These are phyloP conservation scores for Chiroxiphia lanceolata DNA, from an alignment of 2,797 vertebrate species.

Conservation along the genomic window DNA sequence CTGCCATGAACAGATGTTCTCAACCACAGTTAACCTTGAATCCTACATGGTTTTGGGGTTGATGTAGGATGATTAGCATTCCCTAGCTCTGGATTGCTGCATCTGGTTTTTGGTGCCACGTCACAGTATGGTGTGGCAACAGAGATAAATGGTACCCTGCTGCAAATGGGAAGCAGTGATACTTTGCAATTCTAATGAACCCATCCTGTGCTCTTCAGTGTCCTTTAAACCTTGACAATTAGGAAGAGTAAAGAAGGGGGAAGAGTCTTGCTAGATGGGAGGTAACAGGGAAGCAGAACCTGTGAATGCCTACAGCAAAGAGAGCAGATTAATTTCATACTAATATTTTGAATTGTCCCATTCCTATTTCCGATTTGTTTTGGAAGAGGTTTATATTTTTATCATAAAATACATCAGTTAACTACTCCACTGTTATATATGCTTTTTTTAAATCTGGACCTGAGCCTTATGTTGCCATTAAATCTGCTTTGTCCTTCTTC, in stretches of 20 bases:
- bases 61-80: conserved; percentile 18
- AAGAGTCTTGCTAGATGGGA: background rate
- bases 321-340: background rate
- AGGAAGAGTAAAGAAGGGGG: background rate
- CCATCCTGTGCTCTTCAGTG: conserved; percentile 15
- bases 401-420: background rate
- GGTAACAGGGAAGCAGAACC: background rate
- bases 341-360: background rate
- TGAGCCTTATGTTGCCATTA: background rate
- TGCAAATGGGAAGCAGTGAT: background rate
- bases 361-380: background rate
- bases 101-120: conserved; percentile 4
- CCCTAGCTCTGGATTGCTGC: background rate
- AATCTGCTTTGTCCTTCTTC: background rate
- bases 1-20: background rate
- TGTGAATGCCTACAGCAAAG: background rate
- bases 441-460: background rate
- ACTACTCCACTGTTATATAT: background rate
- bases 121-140: conserved; percentile 40
- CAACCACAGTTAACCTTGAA: background rate
- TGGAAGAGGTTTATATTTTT: background rate
- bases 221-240: conserved; percentile 41
- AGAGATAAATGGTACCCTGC: conserved; percentile 33
- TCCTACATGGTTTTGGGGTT: background rate
- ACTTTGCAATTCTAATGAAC: conserved; percentile 58